Evolutionary conservation across 2,888 invertebrate species (phyloP).

Genomic region (Hesperia comma): DNA sequence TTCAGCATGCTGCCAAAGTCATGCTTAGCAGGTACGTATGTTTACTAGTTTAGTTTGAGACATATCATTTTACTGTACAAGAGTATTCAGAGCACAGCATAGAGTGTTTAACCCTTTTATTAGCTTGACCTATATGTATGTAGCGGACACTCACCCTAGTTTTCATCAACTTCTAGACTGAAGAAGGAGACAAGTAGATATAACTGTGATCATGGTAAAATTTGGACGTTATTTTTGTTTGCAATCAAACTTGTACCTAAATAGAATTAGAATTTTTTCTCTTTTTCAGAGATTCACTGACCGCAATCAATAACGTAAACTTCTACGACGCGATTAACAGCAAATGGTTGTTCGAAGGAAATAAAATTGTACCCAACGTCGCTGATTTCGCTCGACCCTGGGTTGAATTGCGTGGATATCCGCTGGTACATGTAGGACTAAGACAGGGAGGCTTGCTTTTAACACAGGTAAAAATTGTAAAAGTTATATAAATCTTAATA

Average conservation of each 20-base stretch:
- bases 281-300: constrained; percentile 44
- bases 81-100: too few relatives aligned
- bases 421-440: constrained; percentile 58
- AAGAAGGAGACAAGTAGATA: too few relatives aligned
- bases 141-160: too few relatives aligned
- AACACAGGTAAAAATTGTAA: constrained; percentile 58
- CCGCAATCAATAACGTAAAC: constrained; percentile 53
- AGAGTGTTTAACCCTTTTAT: too few relatives aligned
- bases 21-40: constrained; percentile 58
- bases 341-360: constrained; percentile 47
- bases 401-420: constrained; percentile 60
- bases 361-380: constrained; percentile 50
- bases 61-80: too few relatives aligned
- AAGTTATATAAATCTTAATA: too few relatives aligned
- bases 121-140: too few relatives aligned
- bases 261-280: neutral
- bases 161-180: too few relatives aligned
- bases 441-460: constrained; percentile 59
- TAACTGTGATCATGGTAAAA: too few relatives aligned
- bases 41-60: neutral
- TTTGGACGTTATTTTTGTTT: too few relatives aligned
- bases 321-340: constrained; percentile 64
- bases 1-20: constrained; percentile 55
- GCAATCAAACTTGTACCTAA: neutral
- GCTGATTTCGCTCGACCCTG: constrained; percentile 59